Conservation (phyloP, 92 coral and sea anemone genomes). For the Parazoanthus swiftii region DNA sequence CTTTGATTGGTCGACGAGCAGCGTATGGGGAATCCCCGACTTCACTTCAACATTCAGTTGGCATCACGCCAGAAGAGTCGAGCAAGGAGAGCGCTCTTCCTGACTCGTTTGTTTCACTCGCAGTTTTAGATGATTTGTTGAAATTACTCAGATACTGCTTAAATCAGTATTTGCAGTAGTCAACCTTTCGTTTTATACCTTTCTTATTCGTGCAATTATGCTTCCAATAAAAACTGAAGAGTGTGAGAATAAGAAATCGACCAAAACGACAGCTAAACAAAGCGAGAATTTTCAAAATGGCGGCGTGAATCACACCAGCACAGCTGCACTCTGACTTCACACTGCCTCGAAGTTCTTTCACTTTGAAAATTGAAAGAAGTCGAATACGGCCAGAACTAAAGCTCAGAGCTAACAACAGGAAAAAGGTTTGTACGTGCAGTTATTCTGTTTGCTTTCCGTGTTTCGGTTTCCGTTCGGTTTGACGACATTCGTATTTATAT, state of each 20-base stretch:
- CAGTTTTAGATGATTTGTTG: conserved; percentile 1
- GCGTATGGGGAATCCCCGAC: neutral
- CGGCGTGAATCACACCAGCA: neutral
- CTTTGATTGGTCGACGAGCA: no score
- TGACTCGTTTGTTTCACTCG: neutral
- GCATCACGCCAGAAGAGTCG: neutral
- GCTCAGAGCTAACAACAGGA: neutral
- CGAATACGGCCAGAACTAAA: conserved; percentile 8
- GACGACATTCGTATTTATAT: neutral
- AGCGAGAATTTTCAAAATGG: conserved; percentile 29
- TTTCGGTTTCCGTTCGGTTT: neutral
- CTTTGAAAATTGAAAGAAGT: conserved; percentile 27
- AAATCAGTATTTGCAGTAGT: neutral
- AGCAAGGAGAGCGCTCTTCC: neutral
- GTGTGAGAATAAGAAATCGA: conserved; percentile 12
- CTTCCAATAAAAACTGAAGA: neutral
- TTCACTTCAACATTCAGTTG: neutral
- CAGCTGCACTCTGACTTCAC: neutral
- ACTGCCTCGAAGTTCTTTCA: conserved; percentile 30
- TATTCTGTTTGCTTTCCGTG: neutral
- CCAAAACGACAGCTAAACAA: neutral
- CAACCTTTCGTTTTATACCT: neutral
- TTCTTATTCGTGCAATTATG: neutral
- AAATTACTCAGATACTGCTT: neutral
- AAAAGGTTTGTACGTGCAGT: conserved; percentile 26